phyloP scores from a whole-genome alignment of 2,113 vertebrate species.

The Phaethon lepturus region DNA sequence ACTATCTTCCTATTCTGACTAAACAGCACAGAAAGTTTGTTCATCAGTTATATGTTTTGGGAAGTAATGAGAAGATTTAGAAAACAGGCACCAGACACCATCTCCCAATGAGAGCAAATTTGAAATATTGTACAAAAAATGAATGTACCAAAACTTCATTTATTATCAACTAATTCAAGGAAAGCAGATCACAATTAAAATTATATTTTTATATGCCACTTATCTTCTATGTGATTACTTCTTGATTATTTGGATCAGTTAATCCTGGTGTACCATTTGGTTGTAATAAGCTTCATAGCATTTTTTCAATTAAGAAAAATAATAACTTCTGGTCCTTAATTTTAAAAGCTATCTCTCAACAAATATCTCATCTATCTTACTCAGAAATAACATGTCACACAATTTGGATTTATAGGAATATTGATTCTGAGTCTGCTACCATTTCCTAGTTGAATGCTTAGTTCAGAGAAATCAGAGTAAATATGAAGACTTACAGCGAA shows the following conservation, averaged over 20 bases:
- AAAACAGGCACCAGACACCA: not conserved
- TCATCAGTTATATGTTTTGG: not conserved
- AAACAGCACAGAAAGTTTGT: not conserved
- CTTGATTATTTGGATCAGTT: slow-evolving; percentile 26
- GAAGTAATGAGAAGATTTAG: not conserved
- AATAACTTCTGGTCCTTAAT: slow-evolving; percentile 29
- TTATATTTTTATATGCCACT: not conserved
- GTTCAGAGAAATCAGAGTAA: not conserved
- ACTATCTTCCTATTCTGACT: not conserved
- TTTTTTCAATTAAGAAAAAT: slow-evolving; percentile 57
- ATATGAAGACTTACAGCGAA: not conserved
- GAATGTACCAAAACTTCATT: not conserved
- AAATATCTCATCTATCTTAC: slow-evolving; percentile 37
- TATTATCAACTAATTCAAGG: not conserved
- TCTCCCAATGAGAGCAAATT: not conserved
- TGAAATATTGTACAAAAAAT: not conserved
- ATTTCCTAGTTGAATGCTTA: not conserved
- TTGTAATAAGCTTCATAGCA: not conserved
- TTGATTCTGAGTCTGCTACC: not conserved
- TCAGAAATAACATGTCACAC: slow-evolving; percentile 28
- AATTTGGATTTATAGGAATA: not conserved
- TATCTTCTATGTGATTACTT: not conserved
- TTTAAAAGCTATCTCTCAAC: slow-evolving; percentile 7
- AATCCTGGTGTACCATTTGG: slow-evolving; percentile 1
- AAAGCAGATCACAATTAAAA: not conserved